Evolutionary conservation across 2,113 vertebrate genomes (phyloP).

Genomic region (Tretioscincus oriximinensis): DNA sequence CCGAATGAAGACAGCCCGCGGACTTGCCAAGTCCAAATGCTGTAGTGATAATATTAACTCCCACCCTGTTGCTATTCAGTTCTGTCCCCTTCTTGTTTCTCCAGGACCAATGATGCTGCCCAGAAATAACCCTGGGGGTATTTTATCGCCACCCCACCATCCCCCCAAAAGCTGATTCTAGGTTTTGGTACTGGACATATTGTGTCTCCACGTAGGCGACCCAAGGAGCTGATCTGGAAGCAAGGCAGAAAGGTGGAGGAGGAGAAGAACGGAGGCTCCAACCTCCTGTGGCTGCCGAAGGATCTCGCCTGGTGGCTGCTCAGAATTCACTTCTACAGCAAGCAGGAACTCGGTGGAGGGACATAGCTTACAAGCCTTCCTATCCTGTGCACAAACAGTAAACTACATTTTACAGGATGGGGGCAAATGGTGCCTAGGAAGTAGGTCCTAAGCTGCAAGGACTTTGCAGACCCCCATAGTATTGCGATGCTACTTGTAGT

Average conservation of each 20-base stretch:
- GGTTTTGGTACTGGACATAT: slow-evolving; percentile 2
- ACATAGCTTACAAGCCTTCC: too few relatives aligned
- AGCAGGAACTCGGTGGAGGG: too few relatives aligned
- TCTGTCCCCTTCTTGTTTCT: background rate
- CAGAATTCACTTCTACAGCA: too few relatives aligned
- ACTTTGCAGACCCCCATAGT: too few relatives aligned
- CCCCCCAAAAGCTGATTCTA: slow-evolving; percentile 2
- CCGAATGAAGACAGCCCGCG: background rate
- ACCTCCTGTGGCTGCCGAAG: background rate
- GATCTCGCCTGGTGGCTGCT: too few relatives aligned
- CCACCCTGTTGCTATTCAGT: background rate
- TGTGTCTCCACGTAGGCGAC: background rate
- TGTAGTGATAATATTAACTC: background rate
- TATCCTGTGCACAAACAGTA: background rate
- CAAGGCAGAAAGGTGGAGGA: too few relatives aligned
- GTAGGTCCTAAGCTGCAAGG: too few relatives aligned
- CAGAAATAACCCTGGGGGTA: background rate
- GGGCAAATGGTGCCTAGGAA: background rate
- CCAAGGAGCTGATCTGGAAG: background rate
- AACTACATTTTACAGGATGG: background rate
- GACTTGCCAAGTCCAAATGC: background rate
- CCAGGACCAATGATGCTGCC: background rate
- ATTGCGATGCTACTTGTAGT: too few relatives aligned
- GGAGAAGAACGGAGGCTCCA: background rate
- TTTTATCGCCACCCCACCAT: background rate